Percentiles rank a stretch among this genome's conserved stretches.
Conservation (phyloP, 2,797 vertebrate species). For the Hoplostethus atlanticus region DNA sequence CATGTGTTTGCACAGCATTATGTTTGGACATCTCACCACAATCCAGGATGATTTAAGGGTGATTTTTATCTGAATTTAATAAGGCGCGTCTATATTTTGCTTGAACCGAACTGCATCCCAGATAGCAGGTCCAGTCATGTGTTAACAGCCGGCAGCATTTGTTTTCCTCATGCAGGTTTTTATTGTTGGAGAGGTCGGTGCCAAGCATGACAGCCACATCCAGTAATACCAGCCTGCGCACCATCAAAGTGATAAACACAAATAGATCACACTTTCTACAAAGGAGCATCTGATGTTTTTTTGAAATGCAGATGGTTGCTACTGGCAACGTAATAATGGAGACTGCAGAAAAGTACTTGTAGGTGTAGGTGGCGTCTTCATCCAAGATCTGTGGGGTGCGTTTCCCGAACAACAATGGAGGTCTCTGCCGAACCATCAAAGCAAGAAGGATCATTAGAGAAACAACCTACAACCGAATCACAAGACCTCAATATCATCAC, state of each 20-base stretch:
- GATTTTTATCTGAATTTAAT: neutral
- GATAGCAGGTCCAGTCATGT: conserved; percentile 32
- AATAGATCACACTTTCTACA: conserved; percentile 51
- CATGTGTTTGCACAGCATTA: too few relatives aligned
- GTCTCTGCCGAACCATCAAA: too few relatives aligned
- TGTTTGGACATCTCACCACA: neutral
- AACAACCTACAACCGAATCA: too few relatives aligned
- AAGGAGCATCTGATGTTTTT: conserved; percentile 61
- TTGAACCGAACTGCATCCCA: neutral
- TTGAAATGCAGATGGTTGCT: conserved; percentile 71
- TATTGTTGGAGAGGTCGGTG: conserved; percentile 9
- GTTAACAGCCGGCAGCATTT: conserved; percentile 34
- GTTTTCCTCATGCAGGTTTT: conserved; percentile 35
- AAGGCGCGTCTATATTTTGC: neutral
- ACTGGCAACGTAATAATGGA: conserved; percentile 50
- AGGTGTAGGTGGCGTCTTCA: conserved; percentile 8
- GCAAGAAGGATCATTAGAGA: too few relatives aligned
- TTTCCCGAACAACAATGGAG: too few relatives aligned
- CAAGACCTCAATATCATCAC: too few relatives aligned
- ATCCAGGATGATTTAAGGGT: neutral
- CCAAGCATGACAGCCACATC: conserved; percentile 45
- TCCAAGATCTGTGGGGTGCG: neutral
- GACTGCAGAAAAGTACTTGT: conserved; percentile 35
- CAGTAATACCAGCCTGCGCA: conserved; percentile 31
- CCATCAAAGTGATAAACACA: conserved; percentile 47